A percentile compares a stretch with the other conserved stretches of the same genome.
Conservation (phyloP, 2,113 vertebrate genomes). For the Pitta sordida region DNA sequence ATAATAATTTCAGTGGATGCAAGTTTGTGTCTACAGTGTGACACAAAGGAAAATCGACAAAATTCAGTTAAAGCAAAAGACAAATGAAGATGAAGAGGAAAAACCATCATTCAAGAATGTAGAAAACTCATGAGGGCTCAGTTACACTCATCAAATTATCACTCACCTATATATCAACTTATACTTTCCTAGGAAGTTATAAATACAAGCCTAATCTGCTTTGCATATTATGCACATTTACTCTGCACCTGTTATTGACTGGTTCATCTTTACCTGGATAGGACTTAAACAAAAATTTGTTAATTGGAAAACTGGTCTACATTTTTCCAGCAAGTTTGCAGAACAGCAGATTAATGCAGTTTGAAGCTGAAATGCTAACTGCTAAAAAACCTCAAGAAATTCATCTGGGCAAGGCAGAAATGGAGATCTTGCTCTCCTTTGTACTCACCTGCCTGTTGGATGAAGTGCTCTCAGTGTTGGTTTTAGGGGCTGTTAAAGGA, state of each 20-base stretch:
- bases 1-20: neutral
- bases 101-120: neutral
- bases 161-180: neutral
- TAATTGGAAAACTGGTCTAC: neutral
- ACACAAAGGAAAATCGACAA: neutral
- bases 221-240: neutral
- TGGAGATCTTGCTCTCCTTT: neutral
- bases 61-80: neutral
- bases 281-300: neutral
- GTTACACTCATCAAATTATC: neutral
- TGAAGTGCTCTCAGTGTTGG: constrained; percentile 77
- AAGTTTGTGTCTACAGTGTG: neutral
- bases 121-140: neutral
- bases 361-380: neutral
- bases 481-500: constrained; percentile 73
- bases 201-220: neutral
- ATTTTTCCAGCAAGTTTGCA: neutral
- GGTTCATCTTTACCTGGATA: neutral
- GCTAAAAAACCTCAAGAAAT: neutral
- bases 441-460: constrained; percentile 86
- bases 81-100: neutral
- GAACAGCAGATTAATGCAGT: neutral
- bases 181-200: neutral
- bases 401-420: neutral
- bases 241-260: neutral